Conservation (phyloP, 2,888 invertebrate species). For the Patella caerulea region DNA sequence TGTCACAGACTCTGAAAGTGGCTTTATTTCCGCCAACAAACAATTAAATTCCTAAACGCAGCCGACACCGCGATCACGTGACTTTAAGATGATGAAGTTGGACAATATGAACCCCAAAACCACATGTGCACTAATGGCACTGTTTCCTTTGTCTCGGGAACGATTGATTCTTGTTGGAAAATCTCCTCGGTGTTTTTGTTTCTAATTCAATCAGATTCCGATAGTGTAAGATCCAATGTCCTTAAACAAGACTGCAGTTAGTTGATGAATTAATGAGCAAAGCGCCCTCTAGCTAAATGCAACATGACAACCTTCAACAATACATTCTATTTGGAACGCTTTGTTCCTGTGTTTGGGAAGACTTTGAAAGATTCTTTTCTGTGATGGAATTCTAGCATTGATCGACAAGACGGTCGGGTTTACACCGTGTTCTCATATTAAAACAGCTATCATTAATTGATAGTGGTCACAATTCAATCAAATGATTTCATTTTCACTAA, state of each 20-base stretch:
- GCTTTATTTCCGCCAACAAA: slow-evolving; percentile 8
- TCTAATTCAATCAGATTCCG: too few relatives aligned
- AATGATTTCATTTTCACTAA: neutral
- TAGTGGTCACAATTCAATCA: neutral
- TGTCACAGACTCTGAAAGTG: slow-evolving; percentile 1
- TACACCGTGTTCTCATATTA: neutral
- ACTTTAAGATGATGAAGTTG: neutral
- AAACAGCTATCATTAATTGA: slow-evolving; percentile 2
- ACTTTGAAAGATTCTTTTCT: too few relatives aligned
- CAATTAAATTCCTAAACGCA: slow-evolving; percentile 9
- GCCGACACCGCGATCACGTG: neutral
- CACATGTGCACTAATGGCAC: neutral
- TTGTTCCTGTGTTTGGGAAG: slow-evolving; percentile 3
- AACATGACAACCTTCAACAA: neutral
- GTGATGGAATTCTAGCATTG: neutral
- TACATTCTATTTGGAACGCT: neutral
- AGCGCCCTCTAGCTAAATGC: neutral
- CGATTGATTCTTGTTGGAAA: too few relatives aligned
- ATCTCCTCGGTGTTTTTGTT: too few relatives aligned
- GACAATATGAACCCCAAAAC: neutral
- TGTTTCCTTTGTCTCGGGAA: too few relatives aligned
- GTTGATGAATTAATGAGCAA: slow-evolving; percentile 8
- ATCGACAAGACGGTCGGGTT: neutral
- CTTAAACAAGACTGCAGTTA: too few relatives aligned
- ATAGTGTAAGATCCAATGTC: too few relatives aligned